Evolutionary conservation across 2,888 invertebrate genomes (phyloP), one percentile per base, ranked within the genome.

Genomic region (Dyspetes luteomarginatus): DNA sequence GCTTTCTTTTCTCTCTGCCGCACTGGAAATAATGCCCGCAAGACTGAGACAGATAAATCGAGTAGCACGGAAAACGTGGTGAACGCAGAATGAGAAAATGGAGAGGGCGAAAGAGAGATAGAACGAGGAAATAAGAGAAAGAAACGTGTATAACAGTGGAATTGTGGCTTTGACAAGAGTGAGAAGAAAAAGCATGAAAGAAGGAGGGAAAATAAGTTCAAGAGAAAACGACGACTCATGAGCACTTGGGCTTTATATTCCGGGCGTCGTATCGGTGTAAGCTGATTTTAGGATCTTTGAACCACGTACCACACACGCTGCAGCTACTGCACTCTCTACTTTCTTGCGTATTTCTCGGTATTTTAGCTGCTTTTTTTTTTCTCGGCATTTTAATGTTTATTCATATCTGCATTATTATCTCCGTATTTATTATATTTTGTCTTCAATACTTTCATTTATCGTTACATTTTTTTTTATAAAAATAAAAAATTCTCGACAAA

Each of bases 81-180:
- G 74, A 68, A 71, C 45, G 45, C n/a, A n/a, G 68, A 78, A 60
- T 55, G 78, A 41, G 72, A 52, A 50, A 82, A 67, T 58, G 65
- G 43, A 22, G 36, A 50, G 67, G 52, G 17, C 15, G 28, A 26
- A 52, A 58, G 48, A 56, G 22, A 62, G 56, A 36, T 26, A 41
- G 43, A 76, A 60, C 22, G 56, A 68, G 50, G 26, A 60, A 78
- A 68, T 45, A 41, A 48, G 55, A 60, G 64, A 65, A 65, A 72
- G 50, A 73, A 75, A 72, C 50, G 67, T 50, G 67, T 43, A 55
- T 72, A 68, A 64, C 45, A 77, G 74, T 64, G 73, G 52, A 75
- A 85, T 86, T 84, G 85, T 82, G 83, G 85, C 85, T 87, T 86
- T 85, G n/a, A 85, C 85, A 85, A 85, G 84, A 84, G 84, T 76